Evolutionary conservation across 2,888 invertebrate genomes (phyloP).

Genomic region (Podotricha telesiphe): DNA sequence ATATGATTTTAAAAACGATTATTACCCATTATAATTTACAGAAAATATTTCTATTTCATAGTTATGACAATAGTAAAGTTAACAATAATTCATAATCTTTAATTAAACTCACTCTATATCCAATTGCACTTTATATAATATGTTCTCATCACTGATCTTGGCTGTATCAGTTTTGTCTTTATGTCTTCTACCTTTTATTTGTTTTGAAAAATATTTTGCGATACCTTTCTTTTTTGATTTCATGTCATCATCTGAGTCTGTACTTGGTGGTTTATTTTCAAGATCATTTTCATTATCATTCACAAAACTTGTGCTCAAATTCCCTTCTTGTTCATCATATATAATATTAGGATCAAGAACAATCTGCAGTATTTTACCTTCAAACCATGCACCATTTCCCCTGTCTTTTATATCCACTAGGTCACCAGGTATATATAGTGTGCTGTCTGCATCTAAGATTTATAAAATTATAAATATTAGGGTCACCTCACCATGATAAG

Average conservation of each 20-base stretch:
- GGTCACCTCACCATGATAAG: no score
- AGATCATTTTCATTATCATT: constrained; percentile 55
- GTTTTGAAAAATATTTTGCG: constrained; percentile 60
- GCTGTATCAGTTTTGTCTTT: constrained; percentile 38
- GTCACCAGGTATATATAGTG: constrained; percentile 84
- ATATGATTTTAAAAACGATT: neutral
- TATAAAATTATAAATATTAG: constrained; percentile 1
- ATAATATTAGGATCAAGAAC: constrained; percentile 61
- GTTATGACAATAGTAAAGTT: neutral
- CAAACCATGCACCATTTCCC: constrained; percentile 89
- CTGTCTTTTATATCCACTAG: constrained; percentile 86
- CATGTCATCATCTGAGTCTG: constrained; percentile 45
- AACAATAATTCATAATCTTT: neutral
- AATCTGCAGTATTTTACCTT: constrained; percentile 85
- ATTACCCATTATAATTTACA: neutral
- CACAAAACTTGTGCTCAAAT: constrained; percentile 22
- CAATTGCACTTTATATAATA: constrained; percentile 74
- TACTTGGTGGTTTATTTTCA: constrained; percentile 58
- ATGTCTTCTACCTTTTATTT: constrained; percentile 52
- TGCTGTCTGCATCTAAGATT: constrained; percentile 70
- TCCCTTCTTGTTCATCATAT: constrained; percentile 37
- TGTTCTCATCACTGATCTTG: constrained; percentile 54
- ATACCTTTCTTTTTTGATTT: constrained; percentile 57
- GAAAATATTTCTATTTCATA: no score
- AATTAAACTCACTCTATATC: constrained; percentile 64